Percentiles rank a stretch among this genome's conserved stretches.
Conservation (phyloP, 2,797 vertebrate species). For the Malurus splendens region DNA sequence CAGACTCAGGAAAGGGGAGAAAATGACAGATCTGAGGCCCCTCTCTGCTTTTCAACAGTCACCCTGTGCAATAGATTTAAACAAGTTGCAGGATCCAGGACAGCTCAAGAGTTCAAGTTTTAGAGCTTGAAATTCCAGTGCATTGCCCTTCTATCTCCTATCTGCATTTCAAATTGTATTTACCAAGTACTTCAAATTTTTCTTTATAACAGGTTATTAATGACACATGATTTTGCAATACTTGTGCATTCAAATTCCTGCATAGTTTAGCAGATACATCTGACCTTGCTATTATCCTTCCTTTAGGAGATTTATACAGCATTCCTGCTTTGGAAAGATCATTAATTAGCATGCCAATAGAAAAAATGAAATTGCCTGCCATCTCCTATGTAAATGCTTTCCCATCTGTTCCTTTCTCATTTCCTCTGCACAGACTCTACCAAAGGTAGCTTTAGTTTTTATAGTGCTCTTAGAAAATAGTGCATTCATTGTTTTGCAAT, state of each 20-base stretch:
- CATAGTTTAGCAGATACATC: not conserved
- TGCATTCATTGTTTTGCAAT: conserved; percentile 35
- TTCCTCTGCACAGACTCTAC: conserved; percentile 17
- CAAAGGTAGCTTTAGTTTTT: conserved; percentile 34
- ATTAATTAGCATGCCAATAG: conserved; percentile 62
- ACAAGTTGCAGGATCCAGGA: not conserved
- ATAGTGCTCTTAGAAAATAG: conserved; percentile 10
- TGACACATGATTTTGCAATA: conserved; percentile 38
- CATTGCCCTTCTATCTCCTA: not conserved
- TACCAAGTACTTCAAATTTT: not conserved
- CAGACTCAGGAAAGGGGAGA: not conserved
- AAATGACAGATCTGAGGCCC: not conserved
- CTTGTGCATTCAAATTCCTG: not conserved
- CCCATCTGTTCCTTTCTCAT: conserved; percentile 58
- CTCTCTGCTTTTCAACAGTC: not conserved
- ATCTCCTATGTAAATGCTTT: conserved; percentile 51
- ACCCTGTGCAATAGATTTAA: not conserved
- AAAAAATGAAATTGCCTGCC: conserved; percentile 54
- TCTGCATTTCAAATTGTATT: conserved; percentile 33
- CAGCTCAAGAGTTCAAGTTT: not conserved
- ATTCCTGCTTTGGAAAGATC: conserved; percentile 54
- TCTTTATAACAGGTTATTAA: conserved; percentile 23
- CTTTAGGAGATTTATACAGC: conserved; percentile 54
- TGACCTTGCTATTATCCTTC: conserved; percentile 46
- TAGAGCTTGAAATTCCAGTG: conserved; percentile 11